Percentiles rank a stretch among this genome's conserved stretches.
phyloP scores from a whole-genome alignment of 2,888 invertebrate genomes.

The Monochamus alternatus region DNA sequence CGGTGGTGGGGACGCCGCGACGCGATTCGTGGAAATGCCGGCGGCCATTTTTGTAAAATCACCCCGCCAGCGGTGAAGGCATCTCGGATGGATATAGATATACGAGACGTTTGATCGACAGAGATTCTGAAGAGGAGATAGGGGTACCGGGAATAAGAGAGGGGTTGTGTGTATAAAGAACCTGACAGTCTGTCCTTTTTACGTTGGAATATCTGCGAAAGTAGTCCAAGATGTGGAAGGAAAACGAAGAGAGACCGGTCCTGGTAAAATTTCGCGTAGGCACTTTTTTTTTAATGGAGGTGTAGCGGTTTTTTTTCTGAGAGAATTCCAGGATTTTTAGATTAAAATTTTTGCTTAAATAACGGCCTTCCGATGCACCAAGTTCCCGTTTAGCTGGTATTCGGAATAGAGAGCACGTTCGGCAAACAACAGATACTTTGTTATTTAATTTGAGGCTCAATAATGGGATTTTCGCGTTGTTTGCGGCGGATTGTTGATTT shows the following conservation, averaged over 20 bases:
- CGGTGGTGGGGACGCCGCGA: conserved; percentile 19
- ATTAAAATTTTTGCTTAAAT: background rate
- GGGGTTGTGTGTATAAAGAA: background rate
- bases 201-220: conserved; percentile 32
- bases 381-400: background rate
- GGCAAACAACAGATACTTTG: background rate
- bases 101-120: background rate
- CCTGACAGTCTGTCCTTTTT: conserved; percentile 10
- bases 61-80: conserved; percentile 25
- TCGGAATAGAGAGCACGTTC: background rate
- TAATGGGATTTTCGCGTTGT: background rate
- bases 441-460: background rate
- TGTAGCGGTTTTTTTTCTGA: background rate
- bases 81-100: background rate
- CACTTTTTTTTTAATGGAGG: conserved; percentile 8
- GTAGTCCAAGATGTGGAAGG: conserved; percentile 30
- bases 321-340: background rate
- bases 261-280: conserved; percentile 16
- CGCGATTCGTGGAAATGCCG: conserved; percentile 35
- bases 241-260: conserved; percentile 29
- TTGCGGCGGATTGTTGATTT: no score
- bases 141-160: background rate
- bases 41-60: conserved; percentile 45
- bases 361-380: background rate
- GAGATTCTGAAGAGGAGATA: background rate